These are phyloP conservation scores for Diarsia mendica DNA, from an alignment of 2,888 invertebrate genomes.

Conservation along the genomic window DNA sequence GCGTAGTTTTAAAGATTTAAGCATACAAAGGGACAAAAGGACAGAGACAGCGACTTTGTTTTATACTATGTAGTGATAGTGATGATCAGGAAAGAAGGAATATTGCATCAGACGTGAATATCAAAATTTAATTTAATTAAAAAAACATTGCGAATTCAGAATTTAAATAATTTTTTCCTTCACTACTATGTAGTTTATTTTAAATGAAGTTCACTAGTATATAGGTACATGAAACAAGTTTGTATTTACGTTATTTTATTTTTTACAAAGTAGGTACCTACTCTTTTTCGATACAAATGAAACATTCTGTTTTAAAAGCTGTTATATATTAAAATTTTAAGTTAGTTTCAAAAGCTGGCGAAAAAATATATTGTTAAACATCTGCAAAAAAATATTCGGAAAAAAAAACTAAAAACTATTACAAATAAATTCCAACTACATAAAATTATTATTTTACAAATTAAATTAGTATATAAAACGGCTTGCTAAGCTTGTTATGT, in stretches of 20 bases:
- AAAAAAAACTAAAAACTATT: too few relatives aligned
- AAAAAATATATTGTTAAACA: neutral
- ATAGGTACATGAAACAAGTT: neutral
- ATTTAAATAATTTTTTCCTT: neutral
- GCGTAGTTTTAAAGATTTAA: too few relatives aligned
- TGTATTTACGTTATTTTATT: neutral
- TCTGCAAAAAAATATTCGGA: neutral
- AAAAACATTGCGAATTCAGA: neutral
- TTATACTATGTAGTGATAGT: too few relatives aligned
- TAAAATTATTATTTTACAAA: neutral
- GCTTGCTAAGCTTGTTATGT: neutral
- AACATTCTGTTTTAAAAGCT: neutral
- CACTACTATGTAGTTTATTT: neutral
- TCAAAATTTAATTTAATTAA: too few relatives aligned
- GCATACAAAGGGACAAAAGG: too few relatives aligned
- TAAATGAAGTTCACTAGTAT: neutral
- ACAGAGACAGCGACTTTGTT: too few relatives aligned
- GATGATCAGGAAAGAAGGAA: too few relatives aligned
- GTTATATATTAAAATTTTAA: neutral
- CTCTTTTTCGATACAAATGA: neutral
- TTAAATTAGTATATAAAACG: neutral
- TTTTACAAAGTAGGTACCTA: neutral
- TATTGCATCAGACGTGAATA: too few relatives aligned
- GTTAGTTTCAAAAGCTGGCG: neutral
- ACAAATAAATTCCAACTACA: neutral